Evolutionary conservation across 2,888 invertebrate species (phyloP), one percentile per base, ranked within the genome.

Genomic region (Scotopteryx bipunctaria): DNA sequence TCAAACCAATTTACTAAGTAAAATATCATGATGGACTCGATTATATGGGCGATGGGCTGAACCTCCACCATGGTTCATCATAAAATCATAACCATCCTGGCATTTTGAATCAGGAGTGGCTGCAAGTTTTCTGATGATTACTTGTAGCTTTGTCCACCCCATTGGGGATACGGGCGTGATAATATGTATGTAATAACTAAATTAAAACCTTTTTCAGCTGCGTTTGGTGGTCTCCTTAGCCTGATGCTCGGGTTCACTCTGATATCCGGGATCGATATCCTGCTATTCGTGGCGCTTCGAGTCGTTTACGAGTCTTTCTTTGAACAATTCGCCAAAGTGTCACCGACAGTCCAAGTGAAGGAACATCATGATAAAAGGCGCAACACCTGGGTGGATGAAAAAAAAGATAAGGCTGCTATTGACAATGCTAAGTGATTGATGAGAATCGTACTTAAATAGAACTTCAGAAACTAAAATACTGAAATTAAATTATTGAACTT

Each of bases 161-260:
- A n/a, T n/a, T n/a, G n/a, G n/a, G n/a, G n/a, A n/a, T n/a, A n/a
- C n/a, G n/a, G n/a, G n/a, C n/a, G n/a, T 23, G 23, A 21, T 21
- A 9, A 15, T 19, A 31, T 31, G n/a, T n/a, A 35, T 9, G 6
- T 19, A 27, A 17, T 14, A n/a, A n/a, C n/a, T n/a, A n/a, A n/a
- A n/a, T n/a, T n/a, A n/a, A n/a, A n/a, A n/a, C n/a, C n/a, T 32
- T 66, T 91, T 91, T 63, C 83, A 94, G 95, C 94, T 62, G 92
- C 94, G 1, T 94, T 94, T 64, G 95, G 95, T 0, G 94, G 95
- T 9, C 85, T 95, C 0, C 78, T 94, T 1, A 93, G 94, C 25
- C 79, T 95, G 4, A 93, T 94, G 78, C 91, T 94, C 19, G 95
- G 95, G 2, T 94, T 94, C 68, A 94, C 94, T 38, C 86, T 94